A percentile compares a stretch with the other conserved stretches of the same genome.
These are phyloP conservation scores for Microctenopoma lineatum DNA, from an alignment of 2,797 vertebrate genomes.

Conservation along the genomic window DNA sequence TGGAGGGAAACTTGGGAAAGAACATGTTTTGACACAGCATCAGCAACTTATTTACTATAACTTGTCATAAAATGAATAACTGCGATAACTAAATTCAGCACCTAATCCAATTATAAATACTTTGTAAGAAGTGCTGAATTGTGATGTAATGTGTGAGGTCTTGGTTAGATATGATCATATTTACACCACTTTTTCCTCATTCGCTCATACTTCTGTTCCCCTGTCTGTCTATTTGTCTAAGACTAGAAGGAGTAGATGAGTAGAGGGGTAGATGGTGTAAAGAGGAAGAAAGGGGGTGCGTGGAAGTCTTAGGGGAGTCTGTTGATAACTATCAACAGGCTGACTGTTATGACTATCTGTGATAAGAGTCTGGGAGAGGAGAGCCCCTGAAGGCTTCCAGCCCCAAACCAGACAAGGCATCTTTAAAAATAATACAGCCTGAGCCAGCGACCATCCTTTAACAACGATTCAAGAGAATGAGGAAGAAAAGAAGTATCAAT, in stretches of 20 bases:
- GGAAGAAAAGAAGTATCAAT: conserved; percentile 36
- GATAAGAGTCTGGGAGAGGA: conserved; percentile 81
- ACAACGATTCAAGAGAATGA: conserved; percentile 28
- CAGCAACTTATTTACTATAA: background rate
- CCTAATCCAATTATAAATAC: conserved; percentile 17
- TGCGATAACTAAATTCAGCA: conserved; percentile 26
- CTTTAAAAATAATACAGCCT: conserved; percentile 61
- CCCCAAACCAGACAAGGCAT: conserved; percentile 74
- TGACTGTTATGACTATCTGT: conserved; percentile 84
- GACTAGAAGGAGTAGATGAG: conserved; percentile 75
- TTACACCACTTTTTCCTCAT: conserved; percentile 60
- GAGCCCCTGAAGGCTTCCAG: conserved; percentile 68
- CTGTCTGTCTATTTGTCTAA: conserved; percentile 83
- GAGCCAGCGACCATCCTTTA: conserved; percentile 36
- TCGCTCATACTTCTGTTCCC: conserved; percentile 39
- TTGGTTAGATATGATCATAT: conserved; percentile 50
- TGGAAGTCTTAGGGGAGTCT: conserved; percentile 78
- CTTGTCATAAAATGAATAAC: conserved; percentile 22
- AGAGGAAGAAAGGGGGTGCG: conserved; percentile 43
- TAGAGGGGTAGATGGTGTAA: conserved; percentile 58
- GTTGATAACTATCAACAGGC: conserved; percentile 83
- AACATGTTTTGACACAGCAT: conserved; percentile 4
- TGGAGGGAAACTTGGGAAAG: background rate
- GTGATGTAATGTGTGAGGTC: conserved; percentile 19
- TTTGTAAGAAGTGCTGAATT: conserved; percentile 3